Base-by-base conservation (phyloP, 2,797 vertebrate genomes). In the Lutjanus argentimaculatus region DNA sequence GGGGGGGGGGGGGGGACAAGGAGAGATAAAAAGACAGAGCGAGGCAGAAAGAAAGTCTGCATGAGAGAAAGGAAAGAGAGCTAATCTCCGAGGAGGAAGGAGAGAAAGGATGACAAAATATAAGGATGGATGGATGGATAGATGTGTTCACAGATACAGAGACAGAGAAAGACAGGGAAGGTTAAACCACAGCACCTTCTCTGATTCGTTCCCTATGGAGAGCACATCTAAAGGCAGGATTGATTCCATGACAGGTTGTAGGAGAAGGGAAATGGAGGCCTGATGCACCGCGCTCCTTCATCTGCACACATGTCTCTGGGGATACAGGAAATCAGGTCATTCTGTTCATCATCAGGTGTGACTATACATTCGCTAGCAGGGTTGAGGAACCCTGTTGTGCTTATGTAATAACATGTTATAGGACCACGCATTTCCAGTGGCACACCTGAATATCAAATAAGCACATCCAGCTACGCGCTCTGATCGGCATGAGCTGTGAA, bases 161-260 rank as follows among this genome's bases (percentile, higher is more conserved):
- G 48, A 49, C 10, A 83, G 43, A 59, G 80, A 76, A 75, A 67
- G 83, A 84, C 65, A 82, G 78, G 64, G 77, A 88, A 91, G 90
- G 92, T 93, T 94, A 92, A 93, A 91, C 85, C 78, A 72, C 82
- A 76, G 82, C 85, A 77, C 83, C 86, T 84, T 90, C 86, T 82
- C 88, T 79, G 91, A 89, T 87, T 89, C 45, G 40, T 71, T 93
- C 93, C 92, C 93, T 55, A 58, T 69, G 79, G 91, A 91, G 78
- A 85, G 83, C 80, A 90, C 89, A 90, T 92, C 91, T 86, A 79
- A 94, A 91, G 85, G 83, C 83, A 82, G 85, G 87, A 92, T 84
- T 93, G 92, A 93, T 91, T 90, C 85, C 84, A 80, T 94, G 94
- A 93, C 93, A 94, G 92, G 87, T 72, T 90, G 90, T n/a, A 75